Conservation (phyloP, 30 jellyfish, hydroid and myxozoan species). For the Pelagia noctiluca region DNA sequence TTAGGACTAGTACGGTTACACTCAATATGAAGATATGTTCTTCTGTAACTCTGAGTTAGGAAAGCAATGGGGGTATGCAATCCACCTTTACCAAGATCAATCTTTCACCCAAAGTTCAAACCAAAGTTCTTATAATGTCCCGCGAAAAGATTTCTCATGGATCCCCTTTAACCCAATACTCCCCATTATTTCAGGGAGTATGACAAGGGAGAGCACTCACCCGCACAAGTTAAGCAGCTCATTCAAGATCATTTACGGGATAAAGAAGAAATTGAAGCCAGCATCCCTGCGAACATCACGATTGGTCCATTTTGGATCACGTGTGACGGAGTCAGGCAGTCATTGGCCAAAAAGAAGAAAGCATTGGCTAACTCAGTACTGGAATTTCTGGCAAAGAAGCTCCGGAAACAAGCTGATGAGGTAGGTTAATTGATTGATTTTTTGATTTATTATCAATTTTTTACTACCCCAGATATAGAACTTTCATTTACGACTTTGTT, state of each 20-base stretch:
- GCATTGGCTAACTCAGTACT: conserved; percentile 94
- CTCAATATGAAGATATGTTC: too few relatives aligned
- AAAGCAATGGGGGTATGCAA: too few relatives aligned
- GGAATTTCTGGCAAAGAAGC: conserved; percentile 91
- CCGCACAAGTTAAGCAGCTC: conserved; percentile 94
- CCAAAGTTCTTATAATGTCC: too few relatives aligned
- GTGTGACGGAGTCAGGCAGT: conserved; percentile 88
- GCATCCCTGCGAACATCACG: conserved; percentile 79
- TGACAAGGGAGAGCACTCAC: conserved; percentile 86
- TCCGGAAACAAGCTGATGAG: conserved; percentile 91
- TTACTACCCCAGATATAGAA: too few relatives aligned
- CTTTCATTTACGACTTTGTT: too few relatives aligned
- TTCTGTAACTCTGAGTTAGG: too few relatives aligned
- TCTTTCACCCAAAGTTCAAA: too few relatives aligned
- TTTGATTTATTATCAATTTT: too few relatives aligned
- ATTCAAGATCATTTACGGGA: conserved; percentile 81
- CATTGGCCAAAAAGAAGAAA: conserved; percentile 90
- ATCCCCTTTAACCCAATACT: background rate
- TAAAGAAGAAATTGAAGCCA: conserved; percentile 82
- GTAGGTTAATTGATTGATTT: too few relatives aligned
- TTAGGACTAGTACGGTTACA: too few relatives aligned
- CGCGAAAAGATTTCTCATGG: too few relatives aligned
- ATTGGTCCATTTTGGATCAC: conserved; percentile 92
- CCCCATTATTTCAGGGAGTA: conserved; percentile 64
- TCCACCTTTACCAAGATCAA: too few relatives aligned